Percentiles rank a stretch among this genome's conserved stretches.
Conservation (phyloP, 2,888 invertebrate genomes). For the Ceratothoa steindachneri region DNA sequence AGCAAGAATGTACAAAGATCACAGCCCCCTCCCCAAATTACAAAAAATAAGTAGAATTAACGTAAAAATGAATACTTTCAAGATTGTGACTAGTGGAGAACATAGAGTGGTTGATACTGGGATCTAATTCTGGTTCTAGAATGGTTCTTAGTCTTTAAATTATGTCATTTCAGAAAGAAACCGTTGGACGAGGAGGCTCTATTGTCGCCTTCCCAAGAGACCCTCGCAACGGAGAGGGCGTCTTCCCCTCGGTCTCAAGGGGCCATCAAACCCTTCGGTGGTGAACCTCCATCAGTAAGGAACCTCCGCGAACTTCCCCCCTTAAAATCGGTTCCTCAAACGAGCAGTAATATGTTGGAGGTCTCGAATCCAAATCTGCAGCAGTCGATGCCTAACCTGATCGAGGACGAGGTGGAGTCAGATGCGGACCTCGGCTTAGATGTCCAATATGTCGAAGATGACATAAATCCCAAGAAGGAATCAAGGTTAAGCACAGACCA, state of each 20-base stretch:
- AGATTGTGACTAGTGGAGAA: no score
- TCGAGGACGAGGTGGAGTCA: constrained; percentile 39
- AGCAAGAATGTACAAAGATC: no score
- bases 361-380: neutral
- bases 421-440: constrained; percentile 31
- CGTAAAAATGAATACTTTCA: no score
- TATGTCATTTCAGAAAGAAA: constrained; percentile 23
- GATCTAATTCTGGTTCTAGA: no score
- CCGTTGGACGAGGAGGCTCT: constrained; percentile 38
- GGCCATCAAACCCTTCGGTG: neutral
- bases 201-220: constrained; percentile 39
- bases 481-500: neutral
- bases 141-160: no score
- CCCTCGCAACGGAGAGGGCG: constrained; percentile 24
- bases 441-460: neutral
- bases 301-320: neutral
- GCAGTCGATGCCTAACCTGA: constrained; percentile 25
- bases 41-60: no score
- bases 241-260: neutral
- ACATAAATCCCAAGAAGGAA: neutral
- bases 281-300: neutral
- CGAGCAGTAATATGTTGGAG: neutral
- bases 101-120: no score
- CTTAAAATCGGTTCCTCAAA: neutral
- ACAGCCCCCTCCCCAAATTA: no score